Evolutionary conservation across 1,140 invertebrate species (phyloP).

Genomic region (Achatina immaculata): DNA sequence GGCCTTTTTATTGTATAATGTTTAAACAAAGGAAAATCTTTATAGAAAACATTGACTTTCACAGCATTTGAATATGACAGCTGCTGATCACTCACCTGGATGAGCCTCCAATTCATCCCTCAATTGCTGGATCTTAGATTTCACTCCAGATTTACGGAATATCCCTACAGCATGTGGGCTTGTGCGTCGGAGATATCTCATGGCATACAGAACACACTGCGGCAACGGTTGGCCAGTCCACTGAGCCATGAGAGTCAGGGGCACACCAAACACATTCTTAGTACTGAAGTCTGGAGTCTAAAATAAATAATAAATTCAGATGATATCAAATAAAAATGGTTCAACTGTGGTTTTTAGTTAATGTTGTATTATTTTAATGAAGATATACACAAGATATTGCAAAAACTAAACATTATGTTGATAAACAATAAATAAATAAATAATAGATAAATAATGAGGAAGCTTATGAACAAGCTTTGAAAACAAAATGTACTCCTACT

Average conservation of each 20-base stretch:
- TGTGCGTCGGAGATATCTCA: constrained; percentile 86
- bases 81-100: constrained; percentile 62
- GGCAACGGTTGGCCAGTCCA: constrained; percentile 90
- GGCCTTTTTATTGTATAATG: too few species aligned
- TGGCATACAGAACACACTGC: constrained; percentile 85
- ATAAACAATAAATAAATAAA: too few species aligned
- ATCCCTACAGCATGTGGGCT: constrained; percentile 91
- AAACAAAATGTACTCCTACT: too few species aligned
- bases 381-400: too few species aligned
- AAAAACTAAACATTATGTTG: too few species aligned
- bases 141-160: constrained; percentile 83
- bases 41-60: too few species aligned
- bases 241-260: constrained; percentile 85
- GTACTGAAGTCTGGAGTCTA: neutral
- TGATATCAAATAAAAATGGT: neutral
- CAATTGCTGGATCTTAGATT: constrained; percentile 88
- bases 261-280: constrained; percentile 88
- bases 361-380: neutral
- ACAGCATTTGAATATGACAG: too few species aligned
- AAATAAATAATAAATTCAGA: neutral
- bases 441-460: too few species aligned
- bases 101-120: constrained; percentile 83
- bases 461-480: too few species aligned
- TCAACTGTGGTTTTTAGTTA: neutral
- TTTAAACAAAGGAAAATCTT: too few species aligned